Evolutionary conservation across 2,113 vertebrate genomes (phyloP), one percentile per base, ranked within the genome.

Genomic region (Pterophyllum scalare): DNA sequence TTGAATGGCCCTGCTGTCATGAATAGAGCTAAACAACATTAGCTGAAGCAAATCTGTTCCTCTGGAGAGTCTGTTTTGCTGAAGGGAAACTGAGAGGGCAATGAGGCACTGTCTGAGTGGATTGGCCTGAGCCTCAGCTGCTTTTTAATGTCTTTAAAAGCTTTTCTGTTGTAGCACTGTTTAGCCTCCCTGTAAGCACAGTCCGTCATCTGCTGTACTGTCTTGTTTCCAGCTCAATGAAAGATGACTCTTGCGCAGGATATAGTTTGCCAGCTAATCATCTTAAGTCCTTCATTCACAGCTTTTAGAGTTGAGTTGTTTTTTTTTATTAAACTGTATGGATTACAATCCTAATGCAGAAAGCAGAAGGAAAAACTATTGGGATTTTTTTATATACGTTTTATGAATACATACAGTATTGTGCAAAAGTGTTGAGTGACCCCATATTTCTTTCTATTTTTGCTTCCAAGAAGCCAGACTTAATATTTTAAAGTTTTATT

Each of bases 101-200:
- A 49, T 2, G 62, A 86, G 88, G 83, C 59, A 15, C 80, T 82
- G 89, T 93, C 90, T 91, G 91, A 93, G 91, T 94, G 89, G 90
- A 92, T 91, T 89, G 91, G 83, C 85, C 60, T 52, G 79, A 91
- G 80, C 81, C 56, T 82, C 22, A 2, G 86, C 80, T 81, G 87
- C 85, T 64, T 93, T 91, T 92, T 95, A 94, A 94, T 94, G 94
- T 89, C 88, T 92, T 92, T 93, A 92, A 95, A 95, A 95, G 94
- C 93, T 89, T 93, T 93, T 80, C 26, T 87, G 82, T 84, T 77
- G 76, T 40, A 85, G 70, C 70, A 61, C 85, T 80, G 83, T 58
- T 83, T 74, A 72, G 77, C 64, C 46, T 84, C 75, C 70, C 28
- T 35, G 54, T 85, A 56, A 67, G 56, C 57, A 40, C 75, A 76